Conservation (phyloP, 2,113 vertebrate species). For the Alligator sinensis region DNA sequence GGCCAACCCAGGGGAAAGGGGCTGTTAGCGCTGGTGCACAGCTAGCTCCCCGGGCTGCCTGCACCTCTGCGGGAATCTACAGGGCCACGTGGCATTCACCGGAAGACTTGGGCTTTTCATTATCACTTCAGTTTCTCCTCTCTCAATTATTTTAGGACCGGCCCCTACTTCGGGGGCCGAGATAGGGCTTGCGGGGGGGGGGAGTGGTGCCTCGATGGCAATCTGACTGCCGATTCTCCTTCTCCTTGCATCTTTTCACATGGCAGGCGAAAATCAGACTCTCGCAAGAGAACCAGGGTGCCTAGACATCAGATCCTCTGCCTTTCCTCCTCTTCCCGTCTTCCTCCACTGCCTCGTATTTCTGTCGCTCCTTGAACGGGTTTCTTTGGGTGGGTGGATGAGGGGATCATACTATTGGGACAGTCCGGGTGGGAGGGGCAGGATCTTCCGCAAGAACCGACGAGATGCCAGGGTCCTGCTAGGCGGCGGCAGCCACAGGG, state of each 20-base stretch:
- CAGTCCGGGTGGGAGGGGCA: neutral
- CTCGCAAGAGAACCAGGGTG: neutral
- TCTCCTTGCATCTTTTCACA: neutral
- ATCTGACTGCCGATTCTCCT: neutral
- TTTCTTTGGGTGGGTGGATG: neutral
- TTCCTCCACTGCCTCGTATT: neutral
- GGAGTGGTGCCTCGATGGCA: neutral
- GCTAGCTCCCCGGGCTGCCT: no score
- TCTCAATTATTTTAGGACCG: constrained; percentile 12
- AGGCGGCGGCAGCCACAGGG: no score
- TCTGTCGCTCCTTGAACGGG: neutral
- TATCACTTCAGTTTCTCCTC: constrained; percentile 17
- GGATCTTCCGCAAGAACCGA: neutral
- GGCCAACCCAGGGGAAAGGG: accelerated
- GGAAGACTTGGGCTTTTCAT: constrained; percentile 46
- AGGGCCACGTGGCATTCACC: constrained; percentile 64
- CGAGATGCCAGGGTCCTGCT: neutral
- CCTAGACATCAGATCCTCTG: neutral
- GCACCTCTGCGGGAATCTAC: neutral
- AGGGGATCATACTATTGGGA: neutral
- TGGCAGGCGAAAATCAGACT: constrained; percentile 7
- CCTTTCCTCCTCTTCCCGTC: no score
- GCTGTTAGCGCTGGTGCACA: neutral
- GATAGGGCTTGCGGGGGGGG: neutral
- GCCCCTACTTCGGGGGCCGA: constrained; percentile 34